Base-by-base conservation (phyloP, 2,888 invertebrate genomes). In the Buathra laborator region DNA sequence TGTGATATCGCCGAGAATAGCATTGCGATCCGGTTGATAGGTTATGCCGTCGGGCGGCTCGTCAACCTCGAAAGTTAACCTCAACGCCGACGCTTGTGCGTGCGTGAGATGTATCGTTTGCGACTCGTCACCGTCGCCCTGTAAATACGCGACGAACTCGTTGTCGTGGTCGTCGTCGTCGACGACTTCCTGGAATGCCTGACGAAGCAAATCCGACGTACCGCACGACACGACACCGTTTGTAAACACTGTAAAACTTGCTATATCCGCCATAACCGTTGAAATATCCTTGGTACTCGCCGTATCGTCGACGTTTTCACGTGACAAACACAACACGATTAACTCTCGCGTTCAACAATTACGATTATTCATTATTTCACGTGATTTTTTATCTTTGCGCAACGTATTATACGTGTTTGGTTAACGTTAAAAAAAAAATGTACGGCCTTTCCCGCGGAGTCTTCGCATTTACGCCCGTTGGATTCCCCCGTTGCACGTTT, bases 51-150 rank as follows among this genome's bases (percentile, higher is more conserved):
- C 81, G 48, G 76, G 64, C 86, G 86, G 87, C 76, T 88, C 87
- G 51, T 91, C 92, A 68, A 93, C 90, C 83, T 92, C 91, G 74
- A 94, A 93, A 83, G 92, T 91, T 89, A 94, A 88, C 70, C 94
- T 93, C 80, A 94, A 88, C 44, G 93, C 93, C 3, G 91, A 91
- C 0, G 94, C 94, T 85, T 94, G 94, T 71, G 91, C 94, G 0
- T 92, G 91, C 2, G 94, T 93, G 10, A 94, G 81, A 12, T 93
- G 93, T 84, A 94, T 93, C 2, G 94, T 91, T 66, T 93, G 92
- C 0, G 92, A 88, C 70, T 91, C 91, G 44, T 89, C 89, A 3
- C 90, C 90, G 48, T 92, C 89, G 87, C 91, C 90, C 29, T 91
- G 91, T 53, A 93, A 87, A 81, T 92, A 91, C n/a, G 93, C 90